phyloP scores from a whole-genome alignment of 2,113 vertebrate genomes.

The Gnathonemus longibarbis region DNA sequence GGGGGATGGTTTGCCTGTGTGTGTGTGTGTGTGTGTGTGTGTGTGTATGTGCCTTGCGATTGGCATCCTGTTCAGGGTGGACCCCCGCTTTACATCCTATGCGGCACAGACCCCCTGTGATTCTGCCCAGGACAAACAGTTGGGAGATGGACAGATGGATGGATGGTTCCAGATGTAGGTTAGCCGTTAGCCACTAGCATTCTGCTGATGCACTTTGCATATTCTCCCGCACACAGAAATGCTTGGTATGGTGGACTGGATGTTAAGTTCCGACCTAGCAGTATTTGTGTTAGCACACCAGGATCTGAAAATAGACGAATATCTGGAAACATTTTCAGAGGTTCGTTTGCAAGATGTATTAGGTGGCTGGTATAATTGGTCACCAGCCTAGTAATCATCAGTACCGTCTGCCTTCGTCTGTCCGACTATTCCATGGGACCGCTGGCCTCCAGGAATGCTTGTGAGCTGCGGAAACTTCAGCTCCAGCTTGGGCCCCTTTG shows the following conservation, averaged over 20 bases:
- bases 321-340: neutral
- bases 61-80: neutral
- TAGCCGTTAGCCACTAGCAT: neutral
- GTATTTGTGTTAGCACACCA: neutral
- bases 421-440: neutral
- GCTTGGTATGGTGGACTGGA: slow-evolving; percentile 54
- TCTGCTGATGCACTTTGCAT: slow-evolving; percentile 42
- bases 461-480: neutral
- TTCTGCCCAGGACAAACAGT: neutral
- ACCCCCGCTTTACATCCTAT: neutral
- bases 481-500: slow-evolving; percentile 40
- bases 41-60: slow-evolving; percentile 28
- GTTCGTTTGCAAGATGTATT: neutral
- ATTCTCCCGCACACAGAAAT: slow-evolving; percentile 55
- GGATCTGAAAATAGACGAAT: neutral
- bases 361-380: neutral
- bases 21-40: neutral
- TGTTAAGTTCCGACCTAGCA: slow-evolving; percentile 21
- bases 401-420: neutral
- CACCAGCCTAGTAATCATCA: neutral
- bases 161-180: neutral
- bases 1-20: neutral
- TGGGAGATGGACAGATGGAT: neutral
- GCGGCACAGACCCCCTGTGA: neutral
- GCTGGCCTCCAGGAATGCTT: neutral